A percentile compares a stretch with the other conserved stretches of the same genome.
phyloP scores from a whole-genome alignment of 2,888 invertebrate genomes.

The Spicauda simplicius region DNA sequence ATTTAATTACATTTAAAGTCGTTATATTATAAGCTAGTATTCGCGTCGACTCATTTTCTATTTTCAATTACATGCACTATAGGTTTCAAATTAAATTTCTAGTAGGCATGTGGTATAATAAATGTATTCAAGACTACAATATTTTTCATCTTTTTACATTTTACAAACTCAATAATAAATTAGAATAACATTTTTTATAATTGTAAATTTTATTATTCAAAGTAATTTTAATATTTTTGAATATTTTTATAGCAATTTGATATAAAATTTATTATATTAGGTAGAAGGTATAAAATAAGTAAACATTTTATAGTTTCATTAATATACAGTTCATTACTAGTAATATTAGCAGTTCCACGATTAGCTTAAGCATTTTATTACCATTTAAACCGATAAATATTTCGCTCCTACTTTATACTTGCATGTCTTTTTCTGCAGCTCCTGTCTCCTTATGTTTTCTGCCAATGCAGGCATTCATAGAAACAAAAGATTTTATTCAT shows the following conservation, averaged over 20 bases:
- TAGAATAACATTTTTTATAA: not conserved
- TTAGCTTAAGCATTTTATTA: constrained; percentile 19
- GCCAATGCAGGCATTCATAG: constrained; percentile 63
- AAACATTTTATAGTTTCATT: constrained; percentile 15
- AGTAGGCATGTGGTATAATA: constrained; percentile 10
- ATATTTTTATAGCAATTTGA: not conserved
- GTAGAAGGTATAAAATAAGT: not conserved
- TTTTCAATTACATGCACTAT: constrained; percentile 22
- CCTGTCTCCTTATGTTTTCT: constrained; percentile 56
- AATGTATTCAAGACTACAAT: constrained; percentile 21
- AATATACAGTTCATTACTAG: constrained; percentile 11
- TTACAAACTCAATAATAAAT: not conserved
- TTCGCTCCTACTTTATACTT: constrained; percentile 81
- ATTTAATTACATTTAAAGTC: constrained; percentile 27
- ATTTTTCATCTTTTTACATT: not conserved
- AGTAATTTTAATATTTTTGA: not conserved
- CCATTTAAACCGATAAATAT: constrained; percentile 40
- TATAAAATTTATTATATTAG: not conserved
- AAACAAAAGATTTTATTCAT: constrained; percentile 34
- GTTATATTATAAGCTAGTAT: constrained; percentile 30
- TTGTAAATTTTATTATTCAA: not conserved
- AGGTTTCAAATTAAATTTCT: constrained; percentile 9
- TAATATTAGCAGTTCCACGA: constrained; percentile 15
- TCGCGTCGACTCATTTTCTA: constrained; percentile 19
- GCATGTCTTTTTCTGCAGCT: constrained; percentile 74